Base-by-base conservation (phyloP, 2,797 vertebrate genomes). In the Sphenopsis melanotis region DNA sequence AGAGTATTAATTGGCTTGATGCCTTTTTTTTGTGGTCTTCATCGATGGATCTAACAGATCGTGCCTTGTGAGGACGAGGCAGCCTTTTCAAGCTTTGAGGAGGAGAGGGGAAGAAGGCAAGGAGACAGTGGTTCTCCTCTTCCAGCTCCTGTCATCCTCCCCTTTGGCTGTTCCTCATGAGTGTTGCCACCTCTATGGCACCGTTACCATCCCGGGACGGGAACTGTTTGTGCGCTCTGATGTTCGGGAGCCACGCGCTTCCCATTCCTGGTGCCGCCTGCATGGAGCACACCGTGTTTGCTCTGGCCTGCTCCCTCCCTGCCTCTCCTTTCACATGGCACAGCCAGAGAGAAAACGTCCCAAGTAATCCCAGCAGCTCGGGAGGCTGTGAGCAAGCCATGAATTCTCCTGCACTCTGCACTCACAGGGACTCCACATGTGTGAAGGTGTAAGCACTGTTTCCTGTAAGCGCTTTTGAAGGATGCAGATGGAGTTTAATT, bases 201-300 rank as follows among this genome's bases (percentile, higher is more conserved):
- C 82, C 0, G 0, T 68, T 55, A 19, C 53, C 72, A 30, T 57
- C 42, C 53, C 1, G 5, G 1, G 6, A 39, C 0, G 2, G 82
- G 49, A 90, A 12, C 57, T 57, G 37, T 77, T 80, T 0, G 0
- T 12, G 49, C 0, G 1, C 59, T 53, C 46, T 22, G 60, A 80
- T 66, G 22, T 77, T 83, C 24, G 15, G 90, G 83, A 91, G 50
- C 63, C 1, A 2, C 0, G 1, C 0, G 1, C 22, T 82, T 70
- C 19, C 70, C 50, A 1, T 64, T 59, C 60, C 49, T 29, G 36
- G 17, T 2, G 4, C 75, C 0, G 4, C 57, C 57, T 32, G 59
- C 0, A 0, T n/a, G 78, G 66, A 29, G 11, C 22, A 26, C n/a
- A 12, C 26, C 0, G 0, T 93, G 60, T 87, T 93, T 92, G 64